Evolutionary conservation across 2,888 invertebrate species (phyloP).

Genomic region (Chymomyza procnemis): DNA sequence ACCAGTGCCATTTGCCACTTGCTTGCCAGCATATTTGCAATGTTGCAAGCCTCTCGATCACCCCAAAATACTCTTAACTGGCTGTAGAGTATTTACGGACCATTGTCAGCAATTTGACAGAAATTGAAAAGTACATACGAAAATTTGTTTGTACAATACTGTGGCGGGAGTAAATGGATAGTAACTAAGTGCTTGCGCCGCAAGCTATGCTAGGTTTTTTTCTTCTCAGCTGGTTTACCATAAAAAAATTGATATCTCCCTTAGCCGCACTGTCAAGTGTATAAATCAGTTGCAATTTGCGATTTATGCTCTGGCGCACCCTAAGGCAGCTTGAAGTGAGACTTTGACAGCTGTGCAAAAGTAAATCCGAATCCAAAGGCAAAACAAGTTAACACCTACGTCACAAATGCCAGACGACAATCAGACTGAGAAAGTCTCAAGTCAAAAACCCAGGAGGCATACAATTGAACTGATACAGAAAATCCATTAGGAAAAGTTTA

Average conservation of each 20-base stretch:
- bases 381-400: conserved; percentile 63
- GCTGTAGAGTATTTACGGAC: background rate
- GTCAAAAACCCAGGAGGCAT: background rate
- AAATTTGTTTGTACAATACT: conserved; percentile 32
- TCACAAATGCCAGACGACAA: background rate
- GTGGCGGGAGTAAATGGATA: conserved; percentile 1
- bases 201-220: conserved; percentile 33
- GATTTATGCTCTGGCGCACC: conserved; percentile 61
- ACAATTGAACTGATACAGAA: background rate
- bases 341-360: conserved; percentile 26
- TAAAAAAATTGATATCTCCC: conserved; percentile 27
- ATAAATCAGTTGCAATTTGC: conserved; percentile 52
- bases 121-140: conserved; percentile 62
- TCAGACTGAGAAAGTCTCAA: background rate
- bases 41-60: background rate
- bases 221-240: background rate
- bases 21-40: no score
- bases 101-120: conserved; percentile 24
- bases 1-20: no score
- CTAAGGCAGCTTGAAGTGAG: background rate
- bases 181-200: conserved; percentile 21
- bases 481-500: conserved; percentile 17
- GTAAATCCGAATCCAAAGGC: conserved; percentile 34
- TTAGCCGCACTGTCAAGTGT: conserved; percentile 44
- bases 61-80: background rate